Conservation (phyloP, 2,888 invertebrate species). For the Yponomeuta evonymella region DNA sequence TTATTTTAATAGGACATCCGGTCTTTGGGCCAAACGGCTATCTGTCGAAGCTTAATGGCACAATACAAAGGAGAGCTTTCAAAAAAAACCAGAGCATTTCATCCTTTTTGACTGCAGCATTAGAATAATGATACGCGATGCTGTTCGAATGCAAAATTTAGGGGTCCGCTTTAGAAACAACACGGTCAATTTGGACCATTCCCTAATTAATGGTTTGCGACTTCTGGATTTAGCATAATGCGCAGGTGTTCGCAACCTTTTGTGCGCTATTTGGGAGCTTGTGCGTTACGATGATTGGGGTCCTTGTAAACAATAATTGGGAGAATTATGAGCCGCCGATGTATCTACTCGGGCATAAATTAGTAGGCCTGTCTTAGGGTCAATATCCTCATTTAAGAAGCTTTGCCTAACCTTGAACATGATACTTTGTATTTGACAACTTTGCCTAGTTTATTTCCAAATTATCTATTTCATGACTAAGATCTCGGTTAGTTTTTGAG, state of each 20-base stretch:
- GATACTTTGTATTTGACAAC: conserved; percentile 21
- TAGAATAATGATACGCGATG: conserved; percentile 58
- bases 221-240: conserved; percentile 31
- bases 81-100: conserved; percentile 18
- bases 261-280: conserved; percentile 26
- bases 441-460: conserved; percentile 19
- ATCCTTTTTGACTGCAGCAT: conserved; percentile 31
- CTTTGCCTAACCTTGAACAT: not conserved
- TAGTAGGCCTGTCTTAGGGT: conserved; percentile 16
- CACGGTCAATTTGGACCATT: conserved; percentile 23
- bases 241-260: conserved; percentile 23
- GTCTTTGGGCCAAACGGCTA: conserved; percentile 33
- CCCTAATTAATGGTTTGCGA: conserved; percentile 44
- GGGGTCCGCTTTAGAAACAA: conserved; percentile 22
- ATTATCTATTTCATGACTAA: too few relatives aligned
- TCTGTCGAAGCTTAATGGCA: conserved; percentile 38
- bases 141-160: conserved; percentile 26
- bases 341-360: not conserved
- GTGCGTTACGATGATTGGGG: conserved; percentile 23
- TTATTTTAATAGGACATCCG: conserved; percentile 73
- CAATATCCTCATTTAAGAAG: conserved; percentile 24
- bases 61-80: conserved; percentile 22
- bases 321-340: not conserved
- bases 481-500: too few relatives aligned
- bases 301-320: conserved; percentile 9